Evolutionary conservation across 1,140 invertebrate genomes (phyloP).

Genomic region (Trichonephila clavata): DNA sequence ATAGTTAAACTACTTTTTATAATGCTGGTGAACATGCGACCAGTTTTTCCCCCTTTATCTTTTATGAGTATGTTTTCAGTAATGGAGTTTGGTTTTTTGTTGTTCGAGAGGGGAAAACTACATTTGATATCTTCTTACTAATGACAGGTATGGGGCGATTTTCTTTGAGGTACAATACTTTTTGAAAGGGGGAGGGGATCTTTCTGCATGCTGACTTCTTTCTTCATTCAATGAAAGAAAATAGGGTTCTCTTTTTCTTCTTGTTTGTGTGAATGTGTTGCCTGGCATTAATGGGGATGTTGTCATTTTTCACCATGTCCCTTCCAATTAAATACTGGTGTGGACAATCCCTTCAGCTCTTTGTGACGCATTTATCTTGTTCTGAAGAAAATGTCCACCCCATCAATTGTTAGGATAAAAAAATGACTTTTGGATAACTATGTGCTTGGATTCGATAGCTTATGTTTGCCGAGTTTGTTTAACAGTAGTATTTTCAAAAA

Average conservation of each 20-base stretch:
- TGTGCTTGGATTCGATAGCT: neutral
- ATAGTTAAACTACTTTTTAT: neutral
- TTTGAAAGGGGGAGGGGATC: neutral
- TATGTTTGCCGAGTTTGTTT: neutral
- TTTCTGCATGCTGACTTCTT: slow-evolving; percentile 4
- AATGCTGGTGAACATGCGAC: neutral
- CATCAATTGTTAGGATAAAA: neutral
- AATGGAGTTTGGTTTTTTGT: neutral
- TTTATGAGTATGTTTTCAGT: neutral
- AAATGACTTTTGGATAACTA: neutral
- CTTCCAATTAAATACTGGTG: neutral
- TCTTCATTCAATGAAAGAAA: slow-evolving; percentile 12
- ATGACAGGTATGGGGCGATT: neutral
- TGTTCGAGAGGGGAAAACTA: no score
- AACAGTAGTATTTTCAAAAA: neutral
- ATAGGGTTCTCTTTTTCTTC: neutral
- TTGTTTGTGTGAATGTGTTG: neutral
- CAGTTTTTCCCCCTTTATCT: neutral
- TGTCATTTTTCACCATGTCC: neutral
- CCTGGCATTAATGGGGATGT: neutral
- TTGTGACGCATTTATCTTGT: neutral
- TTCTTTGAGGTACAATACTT: neutral
- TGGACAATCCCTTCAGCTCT: neutral
- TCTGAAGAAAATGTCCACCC: neutral
- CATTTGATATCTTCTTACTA: neutral